Evolutionary conservation across 2,797 vertebrate species (phyloP), one percentile per base, ranked within the genome.

Genomic region (Graptemys geographica): DNA sequence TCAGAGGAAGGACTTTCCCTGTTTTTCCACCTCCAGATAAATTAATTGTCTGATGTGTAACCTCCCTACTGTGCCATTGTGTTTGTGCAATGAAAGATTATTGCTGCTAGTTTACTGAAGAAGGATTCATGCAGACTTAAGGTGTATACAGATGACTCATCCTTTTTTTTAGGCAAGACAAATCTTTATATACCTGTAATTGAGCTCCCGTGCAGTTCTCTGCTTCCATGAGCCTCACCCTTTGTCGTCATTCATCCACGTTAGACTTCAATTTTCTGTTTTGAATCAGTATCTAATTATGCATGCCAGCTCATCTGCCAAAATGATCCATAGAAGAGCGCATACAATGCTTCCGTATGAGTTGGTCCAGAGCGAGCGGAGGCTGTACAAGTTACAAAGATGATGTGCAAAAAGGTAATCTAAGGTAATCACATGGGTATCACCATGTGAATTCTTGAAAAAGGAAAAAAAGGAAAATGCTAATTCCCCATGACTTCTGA

Each of bases 21-120:
- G 52, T 92, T 87, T 95, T 90, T 84, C 89, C 28, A 59, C 81
- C 56, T 59, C 41, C 44, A 28, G 56, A 49, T 21, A 59, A 82
- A 59, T 59, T 6, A 59, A 19, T 47, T 47, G 27, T 59, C 55
- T 59, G 37, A 79, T 56, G 0, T 11, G 69, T 86, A 69, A 49
- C 83, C 94, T 91, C 81, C 84, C 52, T 44, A 89, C 74, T 74
- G 19, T 41, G 37, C 92, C 90, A 62, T 79, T 56, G 84, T 76
- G 79, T 52, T 94, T 90, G 88, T 83, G 81, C 76, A 96, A 90
- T 92, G 84, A 69, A 96, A 79, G 33, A 51, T 88, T 83, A 82
- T 57, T 74, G 31, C 31, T 88, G n/a, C 1, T 4, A 87, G 59
- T 79, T 90, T 79, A 51, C 57, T 28, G 51, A 90, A 83, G 41